Base-by-base conservation (phyloP, 1,140 invertebrate species). In the Bombus fervidus region DNA sequence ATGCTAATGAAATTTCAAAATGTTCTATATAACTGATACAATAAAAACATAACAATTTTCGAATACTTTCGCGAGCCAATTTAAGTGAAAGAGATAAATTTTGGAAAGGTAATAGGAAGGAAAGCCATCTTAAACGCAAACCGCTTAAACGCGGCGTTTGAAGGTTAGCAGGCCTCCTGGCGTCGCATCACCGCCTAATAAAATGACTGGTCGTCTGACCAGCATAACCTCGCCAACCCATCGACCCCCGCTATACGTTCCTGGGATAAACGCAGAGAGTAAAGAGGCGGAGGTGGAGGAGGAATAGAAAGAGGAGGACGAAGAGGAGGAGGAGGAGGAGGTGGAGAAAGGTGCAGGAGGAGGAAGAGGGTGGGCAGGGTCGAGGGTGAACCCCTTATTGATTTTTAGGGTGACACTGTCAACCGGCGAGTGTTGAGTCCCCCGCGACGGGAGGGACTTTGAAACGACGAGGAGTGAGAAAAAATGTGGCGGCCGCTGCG, bases 401-500 rank as follows among this genome's bases (percentile, higher is more conserved):
- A 96, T 96, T 96, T 96, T 96, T 96, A 96, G 96, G 96, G 96
- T 96, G 96, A 96, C 96, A 96, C 95, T 96, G 95, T 96, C 96
- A 96, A 96, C 95, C 92, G 88, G 86, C 91, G 91, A 91, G 92
- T 93, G 92, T 94, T 93, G 94, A 94, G 94, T 95, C 93, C 87
- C 94, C 94, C 94, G 93, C 94, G 94, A 94, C 94, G 92, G 94
- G 92, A 93, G 68, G 69, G 93, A 95, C 94, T 94, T 93, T 93
- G 91, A 92, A 94, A 93, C 91, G 91, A 77, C 86, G 86, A 74
- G 78, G 79, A 79, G 73, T 47, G 81, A 87, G 76, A 87, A 86
- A 93, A 94, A 93, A 95, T 94, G 72, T 82, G 94, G 92, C 93
- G 92, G 68, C 53, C 81, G 90, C 22, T 91, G 91, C 93, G 91